These are phyloP conservation scores for Notocelia uddmanniana DNA, from an alignment of 2,888 invertebrate genomes.

Conservation along the genomic window DNA sequence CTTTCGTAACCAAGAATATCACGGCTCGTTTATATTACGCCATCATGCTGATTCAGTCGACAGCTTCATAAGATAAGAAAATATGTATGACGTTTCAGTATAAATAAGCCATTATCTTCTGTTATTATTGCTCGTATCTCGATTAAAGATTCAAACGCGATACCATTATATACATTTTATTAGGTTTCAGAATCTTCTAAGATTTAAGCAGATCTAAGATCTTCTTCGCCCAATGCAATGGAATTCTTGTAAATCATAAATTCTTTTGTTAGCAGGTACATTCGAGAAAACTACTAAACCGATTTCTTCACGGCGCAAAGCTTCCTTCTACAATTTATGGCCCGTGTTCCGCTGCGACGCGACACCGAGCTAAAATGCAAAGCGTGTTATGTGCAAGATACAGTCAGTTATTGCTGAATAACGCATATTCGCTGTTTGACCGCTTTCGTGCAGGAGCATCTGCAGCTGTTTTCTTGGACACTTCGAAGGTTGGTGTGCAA, in stretches of 20 bases:
- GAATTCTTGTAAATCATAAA: constrained; percentile 41
- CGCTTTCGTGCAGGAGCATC: constrained; percentile 10
- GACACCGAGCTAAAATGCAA: constrained; percentile 45
- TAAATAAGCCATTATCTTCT: constrained; percentile 2
- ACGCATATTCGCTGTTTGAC: constrained; percentile 40
- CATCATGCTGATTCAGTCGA: neutral
- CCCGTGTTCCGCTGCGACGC: constrained; percentile 42
- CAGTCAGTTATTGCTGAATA: constrained; percentile 43
- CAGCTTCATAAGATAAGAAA: neutral
- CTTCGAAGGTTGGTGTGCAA: neutral
- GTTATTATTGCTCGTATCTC: neutral
- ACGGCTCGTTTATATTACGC: neutral
- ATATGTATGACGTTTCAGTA: neutral
- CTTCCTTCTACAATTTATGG: constrained; percentile 44
- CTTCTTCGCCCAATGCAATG: constrained; percentile 19
- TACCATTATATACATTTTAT: neutral
- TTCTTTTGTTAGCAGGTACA: constrained; percentile 45
- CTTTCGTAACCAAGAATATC: neutral
- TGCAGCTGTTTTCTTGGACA: neutral
- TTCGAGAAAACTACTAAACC: constrained; percentile 42
- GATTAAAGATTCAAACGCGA: neutral
- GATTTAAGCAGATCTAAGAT: neutral
- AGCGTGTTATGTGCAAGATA: constrained; percentile 42
- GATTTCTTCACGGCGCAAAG: constrained; percentile 44
- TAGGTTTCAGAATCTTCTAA: neutral